Base-by-base conservation (phyloP, 2,888 invertebrate genomes). In the Heliothis peltigera region DNA sequence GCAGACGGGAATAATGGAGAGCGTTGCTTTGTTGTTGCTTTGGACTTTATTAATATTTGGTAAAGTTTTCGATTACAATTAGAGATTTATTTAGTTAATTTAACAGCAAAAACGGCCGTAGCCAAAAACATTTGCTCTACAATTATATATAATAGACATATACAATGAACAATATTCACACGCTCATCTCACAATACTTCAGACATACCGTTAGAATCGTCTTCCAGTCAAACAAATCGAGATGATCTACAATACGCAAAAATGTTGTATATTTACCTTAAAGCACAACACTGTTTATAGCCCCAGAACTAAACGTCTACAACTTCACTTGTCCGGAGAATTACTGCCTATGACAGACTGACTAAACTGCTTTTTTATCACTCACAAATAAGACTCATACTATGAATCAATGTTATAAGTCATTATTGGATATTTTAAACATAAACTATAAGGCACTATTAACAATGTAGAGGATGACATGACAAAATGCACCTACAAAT, bases 341-440 rank as follows among this genome's bases (percentile, higher is more conserved):
- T 32, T 22, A 74, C 54, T 61, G 42, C 15, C 0, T 12, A 12
- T 12, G 1, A n/a, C 39, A 4, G 15, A 39, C 39, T 15, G 35
- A 39, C 39, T 39, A 39, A 39, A n/a, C 15, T 15, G 39, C 4
- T 3, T 32, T 32, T 32, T 32, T 32, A 15, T 39, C 15, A 15
- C 4, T 35, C 15, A 39, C n/a, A 39, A 39, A 4, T n/a, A 21
- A 8, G 17, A 62, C 25, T 67, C 49, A 47, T 39, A 25, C 6
- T 21, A 42, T 69, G 58, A 64, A 53, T 64, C 58, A 75, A 35
- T 59, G 25, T 52, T 46, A 17, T n/a, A 54, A 51, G 32, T 10
- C 35, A 28, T 32, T 48, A 42, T 35, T 35, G 5, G n/a, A 0
- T 8, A 42, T 6, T 62, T 39, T 18, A 22, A 58, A 58, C 19